Evolutionary conservation across 2,113 vertebrate species (phyloP), one percentile per base, ranked within the genome.

Genomic region (Gasterosteus nipponicus): DNA sequence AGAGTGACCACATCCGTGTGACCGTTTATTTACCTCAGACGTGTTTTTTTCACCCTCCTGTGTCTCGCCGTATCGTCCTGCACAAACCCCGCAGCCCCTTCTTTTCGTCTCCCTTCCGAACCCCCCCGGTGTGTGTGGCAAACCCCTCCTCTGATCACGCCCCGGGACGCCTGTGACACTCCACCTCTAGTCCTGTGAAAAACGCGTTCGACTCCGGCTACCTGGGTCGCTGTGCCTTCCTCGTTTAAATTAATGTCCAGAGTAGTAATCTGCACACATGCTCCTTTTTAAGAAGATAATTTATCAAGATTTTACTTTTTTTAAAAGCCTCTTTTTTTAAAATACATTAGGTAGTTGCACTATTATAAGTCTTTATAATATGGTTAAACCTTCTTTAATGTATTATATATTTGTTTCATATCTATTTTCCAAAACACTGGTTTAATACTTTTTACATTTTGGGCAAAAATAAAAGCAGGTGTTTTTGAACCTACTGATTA

Each of bases 1-100:
- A 96, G 94, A 92, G 95, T 98, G 94, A 99, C 97, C 93, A 99
- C 98, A 75, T 98, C 97, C 19, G 98, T 99, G 93, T 99, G 97
- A 96, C 91, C 92, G 87, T 38, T 38, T 38, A 6, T 38, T 92
- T 92, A 87, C 93, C 94, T 95, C 93, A 87, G 64, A 86, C 86
- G 94, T 83, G 53, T 80, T 84, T 85, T 89, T 93, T 92, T 26
- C 22, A 1, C 95, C 96, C 95, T 95, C 93, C 87, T 93, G 94
- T 96, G 94, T 95, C 93, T 87, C 46, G 38, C 81, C 53, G 12
- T 82, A 77, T 91, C 4, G 53, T 87, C 88, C 88, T 42, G 89
- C 90, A 88, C 88, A 86, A 78, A 68, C 73, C 72, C 78, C 64
- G 58, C 77, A 46, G 75, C 66, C 56, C 14, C 18, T 31, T 31